Evolutionary conservation across 2,888 invertebrate genomes (phyloP).

Genomic region (Drosophila koepferae): DNA sequence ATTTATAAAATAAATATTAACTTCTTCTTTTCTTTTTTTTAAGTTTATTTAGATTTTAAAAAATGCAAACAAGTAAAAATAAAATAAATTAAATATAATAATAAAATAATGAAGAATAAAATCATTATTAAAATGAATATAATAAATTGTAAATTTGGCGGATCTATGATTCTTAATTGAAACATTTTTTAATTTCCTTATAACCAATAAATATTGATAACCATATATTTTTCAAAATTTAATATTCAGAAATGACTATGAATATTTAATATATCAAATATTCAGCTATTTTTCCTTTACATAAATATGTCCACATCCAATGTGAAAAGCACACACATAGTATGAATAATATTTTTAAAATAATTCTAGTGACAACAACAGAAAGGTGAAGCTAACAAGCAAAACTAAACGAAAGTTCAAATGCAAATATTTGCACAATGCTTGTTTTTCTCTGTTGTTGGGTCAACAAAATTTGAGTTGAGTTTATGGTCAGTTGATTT

Average conservation of each 20-base stretch:
- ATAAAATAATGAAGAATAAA: too few species aligned
- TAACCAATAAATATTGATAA: neutral
- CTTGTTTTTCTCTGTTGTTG: slow-evolving; percentile 54
- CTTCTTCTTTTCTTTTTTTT: too few species aligned
- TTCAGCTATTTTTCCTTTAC: neutral
- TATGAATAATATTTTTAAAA: slow-evolving; percentile 22
- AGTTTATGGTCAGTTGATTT: slow-evolving; percentile 62
- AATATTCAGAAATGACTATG: neutral
- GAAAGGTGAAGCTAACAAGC: slow-evolving; percentile 16
- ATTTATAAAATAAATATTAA: too few species aligned
- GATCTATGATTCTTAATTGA: too few species aligned
- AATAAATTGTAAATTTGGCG: too few species aligned
- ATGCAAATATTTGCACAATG: slow-evolving; percentile 69
- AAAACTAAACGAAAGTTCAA: slow-evolving; percentile 59
- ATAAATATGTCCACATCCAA: neutral
- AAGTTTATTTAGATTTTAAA: too few species aligned
- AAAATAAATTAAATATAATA: too few species aligned
- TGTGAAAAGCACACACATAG: neutral
- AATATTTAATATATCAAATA: neutral
- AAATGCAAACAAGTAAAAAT: too few species aligned
- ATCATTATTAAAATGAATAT: too few species aligned
- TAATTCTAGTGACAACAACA: slow-evolving; percentile 39
- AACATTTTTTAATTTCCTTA: too few species aligned
- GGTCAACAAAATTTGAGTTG: slow-evolving; percentile 38
- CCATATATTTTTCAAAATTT: neutral